phyloP scores from a whole-genome alignment of 2,797 vertebrate species.

The Ambastaia sidthimunki region DNA sequence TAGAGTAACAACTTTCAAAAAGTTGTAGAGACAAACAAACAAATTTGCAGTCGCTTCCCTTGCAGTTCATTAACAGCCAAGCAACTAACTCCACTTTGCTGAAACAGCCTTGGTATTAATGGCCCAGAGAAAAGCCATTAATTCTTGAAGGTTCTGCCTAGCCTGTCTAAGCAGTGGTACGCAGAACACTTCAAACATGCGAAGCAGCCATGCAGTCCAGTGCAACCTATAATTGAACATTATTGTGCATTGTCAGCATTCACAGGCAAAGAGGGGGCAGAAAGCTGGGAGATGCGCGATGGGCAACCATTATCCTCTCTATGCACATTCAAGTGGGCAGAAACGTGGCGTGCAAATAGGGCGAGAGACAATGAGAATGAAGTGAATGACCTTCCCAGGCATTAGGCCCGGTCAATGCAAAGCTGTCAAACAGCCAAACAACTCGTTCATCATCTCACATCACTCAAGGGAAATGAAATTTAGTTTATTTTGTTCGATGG shows the following conservation, averaged over 20 bases:
- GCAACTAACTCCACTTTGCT: slow-evolving; percentile 69
- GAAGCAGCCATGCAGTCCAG: slow-evolving; percentile 68
- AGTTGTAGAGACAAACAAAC: slow-evolving; percentile 44
- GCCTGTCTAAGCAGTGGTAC: slow-evolving; percentile 74
- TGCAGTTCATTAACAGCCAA: slow-evolving; percentile 50
- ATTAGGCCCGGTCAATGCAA: slow-evolving; percentile 56
- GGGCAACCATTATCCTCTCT: slow-evolving; percentile 71
- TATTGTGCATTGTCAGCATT: slow-evolving; percentile 70
- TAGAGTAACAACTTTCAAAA: slow-evolving; percentile 28
- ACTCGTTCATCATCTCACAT: slow-evolving; percentile 45
- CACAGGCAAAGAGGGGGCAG: slow-evolving; percentile 60
- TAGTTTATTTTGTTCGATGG: slow-evolving; percentile 22
- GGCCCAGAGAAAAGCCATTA: slow-evolving; percentile 76
- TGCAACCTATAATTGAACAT: slow-evolving; percentile 66
- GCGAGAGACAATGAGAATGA: slow-evolving; percentile 62
- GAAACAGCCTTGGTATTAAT: slow-evolving; percentile 75
- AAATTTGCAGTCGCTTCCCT: slow-evolving; percentile 29
- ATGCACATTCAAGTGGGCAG: slow-evolving; percentile 54
- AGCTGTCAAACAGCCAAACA: slow-evolving; percentile 52
- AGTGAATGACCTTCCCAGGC: slow-evolving; percentile 55
- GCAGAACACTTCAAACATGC: slow-evolving; percentile 72
- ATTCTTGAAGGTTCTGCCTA: slow-evolving; percentile 77
- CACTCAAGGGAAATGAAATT: slow-evolving; percentile 32
- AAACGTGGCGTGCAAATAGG: slow-evolving; percentile 64
- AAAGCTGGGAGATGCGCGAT: slow-evolving; percentile 57